Base-by-base conservation (phyloP, 2,113 vertebrate species). In the Gnathonemus echidnorhynchus region DNA sequence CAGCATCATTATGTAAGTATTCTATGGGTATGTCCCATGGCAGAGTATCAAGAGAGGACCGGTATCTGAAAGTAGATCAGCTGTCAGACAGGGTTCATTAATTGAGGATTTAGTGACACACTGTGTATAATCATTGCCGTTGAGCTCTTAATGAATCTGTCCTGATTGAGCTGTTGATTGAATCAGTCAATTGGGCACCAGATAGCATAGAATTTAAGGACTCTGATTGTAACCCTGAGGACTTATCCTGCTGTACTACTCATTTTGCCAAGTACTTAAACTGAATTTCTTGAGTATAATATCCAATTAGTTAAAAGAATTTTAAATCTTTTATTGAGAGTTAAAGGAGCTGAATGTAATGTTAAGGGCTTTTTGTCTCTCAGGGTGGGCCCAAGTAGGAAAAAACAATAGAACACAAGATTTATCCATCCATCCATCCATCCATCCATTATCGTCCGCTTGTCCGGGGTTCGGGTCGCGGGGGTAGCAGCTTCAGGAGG, bases 71-170 rank as follows among this genome's bases (percentile, higher is more conserved):
- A 80, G 13, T 6, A 80, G 74, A 42, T 80, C 74, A 80, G 74
- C 74, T 42, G 74, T 39, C 1, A 77, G 27, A 77, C 74, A 19
- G 35, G 13, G 35, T 77, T 77, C 17, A 77, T 77, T 77, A 77
- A 77, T 77, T 1, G 13, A 77, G 35, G 35, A 77, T 42, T 77
- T 77, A 39, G 70, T 5, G 15, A 77, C 70, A 39, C 31, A 77
- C 70, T 77, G 70, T 39, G 31, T 39, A 77, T 77, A 77, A 77
- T 77, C 70, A 39, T 77, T 17, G 31, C 13, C 2, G 15, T 80
- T 80, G 31, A 80, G 74, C 74, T 80, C 74, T 42, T 80, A 80
- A 80, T 80, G 74, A 80, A 80, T 80, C 31, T 80, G 74, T 80
- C 74, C 17, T 80, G 74, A 42, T 19, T 42, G 35, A 80, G 74